A percentile compares a stretch with the other conserved stretches of the same genome.
phyloP scores from a whole-genome alignment of 2,888 invertebrate species.

The Andrena flavipes region DNA sequence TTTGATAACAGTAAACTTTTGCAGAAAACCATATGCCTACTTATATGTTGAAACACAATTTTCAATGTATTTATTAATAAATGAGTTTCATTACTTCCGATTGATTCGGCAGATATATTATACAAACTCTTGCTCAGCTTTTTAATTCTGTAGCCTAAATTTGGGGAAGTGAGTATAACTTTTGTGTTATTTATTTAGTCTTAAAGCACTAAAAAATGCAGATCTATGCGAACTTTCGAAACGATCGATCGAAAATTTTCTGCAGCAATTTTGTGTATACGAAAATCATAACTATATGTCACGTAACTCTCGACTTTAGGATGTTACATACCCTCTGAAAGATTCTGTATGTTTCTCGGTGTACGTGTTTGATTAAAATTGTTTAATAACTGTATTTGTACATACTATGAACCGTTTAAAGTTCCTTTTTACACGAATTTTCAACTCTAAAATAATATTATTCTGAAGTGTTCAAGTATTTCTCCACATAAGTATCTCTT shows the following conservation, averaged over 20 bases:
- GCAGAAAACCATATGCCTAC: not conserved
- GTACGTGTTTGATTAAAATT: conserved; percentile 37
- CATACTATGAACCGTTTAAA: conserved; percentile 28
- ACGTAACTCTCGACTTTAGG: conserved; percentile 35
- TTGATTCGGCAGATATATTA: no score
- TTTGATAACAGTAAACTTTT: not conserved
- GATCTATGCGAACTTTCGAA: not conserved
- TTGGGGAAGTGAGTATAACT: no score
- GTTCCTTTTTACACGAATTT: conserved; percentile 23
- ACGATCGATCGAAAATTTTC: not conserved
- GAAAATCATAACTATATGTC: conserved; percentile 22
- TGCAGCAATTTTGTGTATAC: not conserved
- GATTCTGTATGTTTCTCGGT: conserved; percentile 42
- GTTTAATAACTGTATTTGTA: conserved; percentile 35
- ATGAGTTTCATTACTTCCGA: no score
- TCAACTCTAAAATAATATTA: conserved; percentile 35
- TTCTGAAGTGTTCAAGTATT: conserved; percentile 31
- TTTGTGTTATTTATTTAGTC: not conserved
- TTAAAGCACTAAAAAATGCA: not conserved
- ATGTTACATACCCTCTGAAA: conserved; percentile 50
- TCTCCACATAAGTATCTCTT: conserved; percentile 42
- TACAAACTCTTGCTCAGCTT: no score
- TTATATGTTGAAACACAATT: no score
- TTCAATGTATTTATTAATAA: no score
- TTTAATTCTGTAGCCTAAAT: no score